Conservation (phyloP, 2,113 vertebrate genomes). For the Anoura caudifer region DNA sequence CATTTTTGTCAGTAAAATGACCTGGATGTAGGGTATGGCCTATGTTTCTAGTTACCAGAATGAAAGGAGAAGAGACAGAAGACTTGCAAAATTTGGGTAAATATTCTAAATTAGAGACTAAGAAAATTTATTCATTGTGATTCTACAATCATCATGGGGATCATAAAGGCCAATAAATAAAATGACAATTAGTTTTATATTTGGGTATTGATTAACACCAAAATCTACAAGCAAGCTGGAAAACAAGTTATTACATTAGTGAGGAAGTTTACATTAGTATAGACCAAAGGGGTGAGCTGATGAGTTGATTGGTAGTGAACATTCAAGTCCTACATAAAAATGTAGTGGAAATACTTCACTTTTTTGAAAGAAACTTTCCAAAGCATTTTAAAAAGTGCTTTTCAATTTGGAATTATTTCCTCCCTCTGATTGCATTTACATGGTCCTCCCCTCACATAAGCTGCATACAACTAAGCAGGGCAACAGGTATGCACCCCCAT, state of each 20-base stretch:
- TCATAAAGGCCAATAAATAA: background rate
- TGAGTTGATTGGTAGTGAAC: background rate
- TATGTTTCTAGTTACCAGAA: background rate
- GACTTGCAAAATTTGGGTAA: background rate
- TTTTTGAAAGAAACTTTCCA: background rate
- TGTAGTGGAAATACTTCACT: background rate
- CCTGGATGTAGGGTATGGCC: background rate
- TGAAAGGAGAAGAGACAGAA: background rate
- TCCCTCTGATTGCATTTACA: background rate
- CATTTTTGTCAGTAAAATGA: background rate
- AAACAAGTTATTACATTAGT: background rate
- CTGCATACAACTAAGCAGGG: no score
- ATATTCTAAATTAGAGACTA: background rate
- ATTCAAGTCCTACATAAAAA: background rate
- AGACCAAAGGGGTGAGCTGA: background rate
- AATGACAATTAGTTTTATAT: background rate
- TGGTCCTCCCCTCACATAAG: background rate
- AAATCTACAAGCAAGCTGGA: background rate
- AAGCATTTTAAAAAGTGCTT: background rate
- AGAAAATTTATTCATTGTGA: background rate
- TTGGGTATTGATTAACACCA: background rate
- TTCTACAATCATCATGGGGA: background rate
- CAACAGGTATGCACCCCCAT: accelerated
- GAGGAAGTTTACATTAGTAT: background rate
- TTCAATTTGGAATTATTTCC: background rate